Evolutionary conservation across 2,113 vertebrate species (phyloP).

Genomic region (Pangasianodon hypophthalmus): DNA sequence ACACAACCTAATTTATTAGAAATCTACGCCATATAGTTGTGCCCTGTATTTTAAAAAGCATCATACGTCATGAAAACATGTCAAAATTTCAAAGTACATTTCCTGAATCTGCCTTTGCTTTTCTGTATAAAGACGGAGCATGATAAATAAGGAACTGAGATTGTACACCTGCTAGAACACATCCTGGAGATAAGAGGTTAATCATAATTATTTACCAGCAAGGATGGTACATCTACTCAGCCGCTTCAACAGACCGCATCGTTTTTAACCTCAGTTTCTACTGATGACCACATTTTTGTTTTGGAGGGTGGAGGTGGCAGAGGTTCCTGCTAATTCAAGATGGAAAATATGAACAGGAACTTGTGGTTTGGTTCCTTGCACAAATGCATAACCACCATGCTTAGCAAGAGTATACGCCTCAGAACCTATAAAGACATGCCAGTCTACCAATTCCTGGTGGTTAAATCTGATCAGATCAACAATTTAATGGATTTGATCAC

Average conservation of each 20-base stretch:
- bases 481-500: background rate
- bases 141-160: background rate
- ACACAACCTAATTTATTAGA: background rate
- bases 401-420: background rate
- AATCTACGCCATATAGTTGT: background rate
- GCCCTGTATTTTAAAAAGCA: background rate
- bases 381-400: background rate
- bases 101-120: no score
- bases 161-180: constrained; percentile 1
- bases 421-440: background rate
- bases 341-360: background rate
- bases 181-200: background rate
- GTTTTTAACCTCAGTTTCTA: background rate
- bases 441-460: background rate
- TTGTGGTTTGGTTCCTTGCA: background rate
- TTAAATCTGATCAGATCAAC: background rate
- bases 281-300: background rate
- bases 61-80: background rate
- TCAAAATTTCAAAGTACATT: background rate
- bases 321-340: background rate
- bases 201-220: constrained; percentile 1
- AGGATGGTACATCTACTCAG: background rate
- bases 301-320: background rate
- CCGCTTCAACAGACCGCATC: background rate
- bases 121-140: background rate